Evolutionary conservation across 2,888 invertebrate species (phyloP), one percentile per base, ranked within the genome.

Genomic region (Dasypogon diadema): DNA sequence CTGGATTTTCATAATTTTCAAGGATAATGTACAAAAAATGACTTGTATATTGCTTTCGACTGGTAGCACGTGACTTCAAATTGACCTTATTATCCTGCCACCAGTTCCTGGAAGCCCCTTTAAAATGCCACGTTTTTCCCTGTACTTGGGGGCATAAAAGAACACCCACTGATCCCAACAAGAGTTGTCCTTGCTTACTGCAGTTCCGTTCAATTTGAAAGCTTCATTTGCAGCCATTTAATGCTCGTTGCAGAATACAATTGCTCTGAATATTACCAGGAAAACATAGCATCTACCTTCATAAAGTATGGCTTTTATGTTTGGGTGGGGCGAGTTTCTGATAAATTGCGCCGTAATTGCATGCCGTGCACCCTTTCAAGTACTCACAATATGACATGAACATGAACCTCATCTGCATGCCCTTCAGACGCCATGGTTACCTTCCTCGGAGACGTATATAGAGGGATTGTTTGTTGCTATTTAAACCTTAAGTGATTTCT

Each of bases 211-310:
- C 10, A 37, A 60, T 60, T 18, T 16, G 12, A 58, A 58, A 58
- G 34, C 58, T 58, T 58, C 58, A 58, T 58, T 58, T 58, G 58
- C 58, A 58, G 58, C 58, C 58, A 30, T 58, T 58, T 58, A 58
- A 58, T 58, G n/a, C 30, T 16, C 58, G 4, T 30, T 16, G 14
- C 34, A 30, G 30, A 30, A 8, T 30, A 30, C 30, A 30, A n/a
- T 30, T 58, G 58, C 30, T 58, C 26, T 8, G 30, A 3, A 30
- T 30, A 30, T 30, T 26, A n/a, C 14, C 24, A 58, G 30, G 16
- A 26, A 58, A 58, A 30, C 30, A 30, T 58, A 16, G 26, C 58
- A 16, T 16, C 34, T 30, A 30, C 26, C 30, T 30, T 26, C 30
- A 14, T 26, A 30, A 46, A 46, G 37, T 30, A 30, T 30, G 37